phyloP scores from a whole-genome alignment of 2,888 invertebrate genomes.

The Patella ulyssiponensis region DNA sequence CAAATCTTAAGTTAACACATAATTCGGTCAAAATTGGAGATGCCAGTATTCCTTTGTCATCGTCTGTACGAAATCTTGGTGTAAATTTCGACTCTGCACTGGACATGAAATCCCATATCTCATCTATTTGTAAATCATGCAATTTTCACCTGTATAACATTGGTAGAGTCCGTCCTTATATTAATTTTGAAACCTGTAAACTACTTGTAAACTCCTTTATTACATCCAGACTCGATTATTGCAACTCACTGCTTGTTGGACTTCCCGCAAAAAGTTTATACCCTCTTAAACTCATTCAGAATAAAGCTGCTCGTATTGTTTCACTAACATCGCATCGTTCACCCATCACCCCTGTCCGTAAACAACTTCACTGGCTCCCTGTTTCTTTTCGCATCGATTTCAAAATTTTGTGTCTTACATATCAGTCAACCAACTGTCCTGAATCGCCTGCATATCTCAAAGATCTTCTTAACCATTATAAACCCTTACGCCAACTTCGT shows the following conservation, averaged over 20 bases:
- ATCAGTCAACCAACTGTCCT: constrained; percentile 1
- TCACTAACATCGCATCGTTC: background rate
- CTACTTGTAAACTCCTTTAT: background rate
- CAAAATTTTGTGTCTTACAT: constrained; percentile 13
- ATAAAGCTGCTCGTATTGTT: constrained; percentile 17
- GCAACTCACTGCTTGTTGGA: constrained; percentile 10
- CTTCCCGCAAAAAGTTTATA: background rate
- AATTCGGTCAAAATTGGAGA: too few relatives aligned
- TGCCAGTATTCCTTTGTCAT: too few relatives aligned
- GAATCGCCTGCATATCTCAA: background rate
- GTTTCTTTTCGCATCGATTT: constrained; percentile 3
- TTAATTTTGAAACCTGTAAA: too few relatives aligned
- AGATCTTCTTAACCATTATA: too few relatives aligned
- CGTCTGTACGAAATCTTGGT: too few relatives aligned
- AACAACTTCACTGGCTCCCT: constrained; percentile 16
- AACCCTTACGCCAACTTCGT: too few relatives aligned
- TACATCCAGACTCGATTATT: constrained; percentile 11
- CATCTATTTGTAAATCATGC: too few relatives aligned
- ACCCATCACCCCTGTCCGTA: constrained; percentile 6
- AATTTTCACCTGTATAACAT: too few relatives aligned
- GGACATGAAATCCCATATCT: too few relatives aligned
- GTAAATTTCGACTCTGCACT: too few relatives aligned
- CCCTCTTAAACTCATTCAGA: constrained; percentile 9
- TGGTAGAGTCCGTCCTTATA: too few relatives aligned
- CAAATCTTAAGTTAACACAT: background rate